A percentile compares a stretch with the other conserved stretches of the same genome.
phyloP scores from a whole-genome alignment of 2,113 vertebrate species.

The Limnothrissa miodon region DNA sequence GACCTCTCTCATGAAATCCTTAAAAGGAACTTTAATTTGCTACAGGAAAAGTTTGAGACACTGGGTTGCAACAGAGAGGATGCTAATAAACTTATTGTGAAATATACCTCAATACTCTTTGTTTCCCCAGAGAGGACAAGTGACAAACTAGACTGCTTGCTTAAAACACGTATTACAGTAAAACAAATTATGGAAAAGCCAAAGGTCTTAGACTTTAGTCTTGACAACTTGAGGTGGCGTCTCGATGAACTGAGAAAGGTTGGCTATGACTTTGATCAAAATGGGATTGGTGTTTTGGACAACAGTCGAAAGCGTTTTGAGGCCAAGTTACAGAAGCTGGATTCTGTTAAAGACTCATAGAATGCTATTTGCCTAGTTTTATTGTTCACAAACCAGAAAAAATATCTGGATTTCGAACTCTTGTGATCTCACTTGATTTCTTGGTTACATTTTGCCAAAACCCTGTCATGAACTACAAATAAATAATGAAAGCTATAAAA shows the following conservation, averaged over 20 bases:
- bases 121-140: constrained; percentile 63
- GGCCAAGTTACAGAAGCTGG: constrained; percentile 67
- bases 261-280: constrained; percentile 70
- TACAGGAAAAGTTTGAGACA: constrained; percentile 61
- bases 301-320: constrained; percentile 69
- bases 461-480: background rate
- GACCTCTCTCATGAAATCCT: constrained; percentile 70
- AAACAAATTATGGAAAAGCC: constrained; percentile 66
- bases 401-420: too few relatives aligned
- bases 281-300: constrained; percentile 69
- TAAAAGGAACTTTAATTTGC: constrained; percentile 64
- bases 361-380: too few relatives aligned
- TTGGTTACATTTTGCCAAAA: too few relatives aligned
- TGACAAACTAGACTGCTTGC: constrained; percentile 72
- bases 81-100: constrained; percentile 60
- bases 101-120: constrained; percentile 64
- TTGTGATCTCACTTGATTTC: too few relatives aligned
- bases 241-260: constrained; percentile 61
- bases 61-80: constrained; percentile 61
- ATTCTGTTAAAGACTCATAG: background rate
- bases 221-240: constrained; percentile 62
- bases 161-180: constrained; percentile 65
- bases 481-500: background rate
- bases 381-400: too few relatives aligned
- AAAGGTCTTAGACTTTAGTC: constrained; percentile 70